Percentiles rank a stretch among this genome's conserved stretches.
Evolutionary conservation across 2,113 vertebrate genomes (phyloP).

Genomic region (Agelaius tricolor): DNA sequence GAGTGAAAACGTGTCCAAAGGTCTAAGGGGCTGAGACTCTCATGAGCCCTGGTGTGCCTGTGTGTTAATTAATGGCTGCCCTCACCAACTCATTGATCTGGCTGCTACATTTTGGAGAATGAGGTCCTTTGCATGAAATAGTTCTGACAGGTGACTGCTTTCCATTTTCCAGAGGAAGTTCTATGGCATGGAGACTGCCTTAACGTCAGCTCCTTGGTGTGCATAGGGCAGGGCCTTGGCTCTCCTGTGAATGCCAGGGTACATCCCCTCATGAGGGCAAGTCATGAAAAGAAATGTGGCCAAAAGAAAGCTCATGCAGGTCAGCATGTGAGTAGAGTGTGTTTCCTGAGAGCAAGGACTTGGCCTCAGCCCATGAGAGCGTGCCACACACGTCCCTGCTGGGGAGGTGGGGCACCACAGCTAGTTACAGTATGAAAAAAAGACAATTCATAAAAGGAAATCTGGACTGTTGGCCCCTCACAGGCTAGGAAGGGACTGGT

Average conservation of each 20-base stretch:
- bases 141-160: neutral
- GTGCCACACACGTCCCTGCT: accelerated
- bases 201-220: neutral
- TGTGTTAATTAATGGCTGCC: neutral
- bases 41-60: neutral
- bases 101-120: neutral
- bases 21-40: neutral
- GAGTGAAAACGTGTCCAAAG: neutral
- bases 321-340: neutral
- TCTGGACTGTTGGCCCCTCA: neutral
- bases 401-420: neutral
- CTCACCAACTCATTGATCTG: neutral
- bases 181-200: neutral
- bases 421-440: neutral
- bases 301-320: neutral
- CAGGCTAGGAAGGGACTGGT: neutral
- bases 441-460: neutral
- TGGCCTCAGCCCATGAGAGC: neutral
- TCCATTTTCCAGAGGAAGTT: neutral
- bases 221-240: neutral
- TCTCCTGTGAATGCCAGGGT: neutral
- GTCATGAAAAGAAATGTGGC: neutral
- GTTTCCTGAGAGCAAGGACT: neutral
- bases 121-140: neutral
- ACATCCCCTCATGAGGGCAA: neutral